Conservation (phyloP, 1,140 invertebrate species). For the Cydia fagiglandana region DNA sequence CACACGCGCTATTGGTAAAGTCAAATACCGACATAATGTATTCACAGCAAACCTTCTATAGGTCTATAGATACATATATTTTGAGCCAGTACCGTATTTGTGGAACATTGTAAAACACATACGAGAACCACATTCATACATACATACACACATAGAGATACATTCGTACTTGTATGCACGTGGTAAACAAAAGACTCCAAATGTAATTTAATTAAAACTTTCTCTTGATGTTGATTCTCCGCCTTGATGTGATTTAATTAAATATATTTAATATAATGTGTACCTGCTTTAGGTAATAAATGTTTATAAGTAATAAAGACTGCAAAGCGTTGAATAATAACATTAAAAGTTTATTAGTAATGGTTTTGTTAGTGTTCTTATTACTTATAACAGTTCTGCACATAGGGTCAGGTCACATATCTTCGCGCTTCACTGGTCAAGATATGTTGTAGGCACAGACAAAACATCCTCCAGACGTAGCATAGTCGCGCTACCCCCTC, state of each 20-base stretch:
- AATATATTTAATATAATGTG: background rate
- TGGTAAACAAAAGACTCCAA: slow-evolving; percentile 3
- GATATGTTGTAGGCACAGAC: too few species aligned
- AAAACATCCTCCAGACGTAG: too few species aligned
- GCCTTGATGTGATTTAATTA: background rate
- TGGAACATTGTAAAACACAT: background rate
- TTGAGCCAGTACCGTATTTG: background rate
- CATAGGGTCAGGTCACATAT: too few species aligned
- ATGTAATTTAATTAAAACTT: slow-evolving; percentile 19
- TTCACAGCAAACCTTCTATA: too few species aligned
- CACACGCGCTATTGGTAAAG: background rate
- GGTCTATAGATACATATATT: background rate
- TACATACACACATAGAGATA: background rate
- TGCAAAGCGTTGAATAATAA: too few species aligned
- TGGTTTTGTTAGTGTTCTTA: too few species aligned
- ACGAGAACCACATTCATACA: background rate
- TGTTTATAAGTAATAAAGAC: background rate
- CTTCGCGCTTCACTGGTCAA: too few species aligned
- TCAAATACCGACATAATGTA: too few species aligned
- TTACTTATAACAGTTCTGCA: too few species aligned
- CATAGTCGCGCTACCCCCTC: too few species aligned
- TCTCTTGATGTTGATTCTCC: background rate
- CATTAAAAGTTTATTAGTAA: too few species aligned
- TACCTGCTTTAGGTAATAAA: background rate
- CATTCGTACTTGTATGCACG: background rate